Percentiles rank a stretch among this genome's conserved stretches.
Evolutionary conservation across 2,113 vertebrate species (phyloP).

Genomic region (Ciconia maguari): DNA sequence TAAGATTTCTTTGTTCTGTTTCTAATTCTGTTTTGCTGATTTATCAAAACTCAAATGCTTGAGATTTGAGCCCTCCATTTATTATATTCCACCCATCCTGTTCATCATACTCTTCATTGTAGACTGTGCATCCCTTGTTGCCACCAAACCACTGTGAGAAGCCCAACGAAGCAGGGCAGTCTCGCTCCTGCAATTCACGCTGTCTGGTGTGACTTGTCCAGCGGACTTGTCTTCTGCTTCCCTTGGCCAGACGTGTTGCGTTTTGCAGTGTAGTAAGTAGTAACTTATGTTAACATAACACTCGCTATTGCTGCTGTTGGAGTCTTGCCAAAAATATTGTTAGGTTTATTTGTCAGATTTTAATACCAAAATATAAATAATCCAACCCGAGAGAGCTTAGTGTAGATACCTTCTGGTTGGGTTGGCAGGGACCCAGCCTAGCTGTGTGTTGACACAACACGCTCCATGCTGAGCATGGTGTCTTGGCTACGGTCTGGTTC

Average conservation of each 20-base stretch:
- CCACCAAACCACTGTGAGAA: neutral
- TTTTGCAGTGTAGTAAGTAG: neutral
- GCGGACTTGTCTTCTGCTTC: neutral
- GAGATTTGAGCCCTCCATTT: neutral
- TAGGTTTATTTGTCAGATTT: slow-evolving; percentile 34
- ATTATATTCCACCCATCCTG: neutral
- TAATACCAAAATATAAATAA: slow-evolving; percentile 6
- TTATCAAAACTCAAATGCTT: neutral
- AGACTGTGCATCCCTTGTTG: fast-evolving
- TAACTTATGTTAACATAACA: neutral
- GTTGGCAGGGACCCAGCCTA: neutral
- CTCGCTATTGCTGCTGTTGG: neutral
- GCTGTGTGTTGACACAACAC: neutral
- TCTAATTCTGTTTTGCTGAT: neutral
- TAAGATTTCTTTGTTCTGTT: neutral
- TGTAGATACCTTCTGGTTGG: neutral
- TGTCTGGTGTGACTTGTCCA: neutral
- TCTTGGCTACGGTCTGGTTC: neutral
- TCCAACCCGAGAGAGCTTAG: neutral
- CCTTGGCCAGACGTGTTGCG: neutral
- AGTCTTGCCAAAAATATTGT: neutral
- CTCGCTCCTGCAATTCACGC: neutral
- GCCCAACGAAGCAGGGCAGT: fast-evolving
- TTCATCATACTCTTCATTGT: neutral
- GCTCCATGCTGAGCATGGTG: neutral